Conservation (phyloP, 2,113 vertebrate genomes). For the Thermophis baileyi region DNA sequence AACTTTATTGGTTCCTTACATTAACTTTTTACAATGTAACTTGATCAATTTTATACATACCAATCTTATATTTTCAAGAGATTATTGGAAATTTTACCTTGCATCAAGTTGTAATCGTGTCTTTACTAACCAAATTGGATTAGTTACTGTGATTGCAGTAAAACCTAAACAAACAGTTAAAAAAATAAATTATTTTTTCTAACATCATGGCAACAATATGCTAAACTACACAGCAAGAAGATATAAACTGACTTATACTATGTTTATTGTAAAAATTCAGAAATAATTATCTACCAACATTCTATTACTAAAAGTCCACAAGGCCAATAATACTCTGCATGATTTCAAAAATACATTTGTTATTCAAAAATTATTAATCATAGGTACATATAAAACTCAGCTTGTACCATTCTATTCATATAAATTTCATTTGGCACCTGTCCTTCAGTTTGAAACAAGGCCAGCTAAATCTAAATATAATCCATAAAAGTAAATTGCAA, state of each 20-base stretch:
- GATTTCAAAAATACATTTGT: conserved; percentile 30
- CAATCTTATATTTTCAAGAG: background rate
- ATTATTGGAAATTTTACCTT: conserved; percentile 75
- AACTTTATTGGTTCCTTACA: background rate
- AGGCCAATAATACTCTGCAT: conserved; percentile 44
- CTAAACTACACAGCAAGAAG: conserved; percentile 39
- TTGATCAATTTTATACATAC: background rate
- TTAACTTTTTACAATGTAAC: background rate
- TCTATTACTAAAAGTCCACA: conserved; percentile 46
- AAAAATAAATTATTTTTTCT: conserved; percentile 63
- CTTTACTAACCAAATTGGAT: conserved; percentile 99
- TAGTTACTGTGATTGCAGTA: conserved; percentile 96
- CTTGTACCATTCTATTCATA: conserved; percentile 39
- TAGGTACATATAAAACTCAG: conserved; percentile 46
- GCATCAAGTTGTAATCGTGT: conserved; percentile 96
- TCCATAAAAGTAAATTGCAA: conserved; percentile 41
- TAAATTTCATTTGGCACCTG: conserved; percentile 26
- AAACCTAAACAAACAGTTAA: conserved; percentile 85
- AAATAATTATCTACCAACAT: conserved; percentile 24
- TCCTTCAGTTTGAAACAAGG: conserved; percentile 33
- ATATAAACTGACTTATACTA: conserved; percentile 55
- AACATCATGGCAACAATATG: conserved; percentile 34
- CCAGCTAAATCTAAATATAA: conserved; percentile 33
- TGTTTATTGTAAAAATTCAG: conserved; percentile 34
- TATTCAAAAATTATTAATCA: conserved; percentile 42